Evolutionary conservation across 1,140 invertebrate genomes (phyloP).

Genomic region (Zaprionus taronus): DNA sequence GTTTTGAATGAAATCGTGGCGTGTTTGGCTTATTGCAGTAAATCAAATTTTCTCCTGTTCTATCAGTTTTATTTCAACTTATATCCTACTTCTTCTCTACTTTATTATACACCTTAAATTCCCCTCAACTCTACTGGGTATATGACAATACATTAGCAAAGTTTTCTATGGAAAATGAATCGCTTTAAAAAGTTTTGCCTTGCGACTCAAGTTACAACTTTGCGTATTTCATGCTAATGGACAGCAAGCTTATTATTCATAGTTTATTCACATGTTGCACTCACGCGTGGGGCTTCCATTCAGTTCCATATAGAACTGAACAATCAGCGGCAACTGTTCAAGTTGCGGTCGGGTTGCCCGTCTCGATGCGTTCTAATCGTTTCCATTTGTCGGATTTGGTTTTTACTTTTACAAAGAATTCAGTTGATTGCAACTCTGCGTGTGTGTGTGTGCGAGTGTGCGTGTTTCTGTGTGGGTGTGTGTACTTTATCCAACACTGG

Average conservation of each 20-base stretch:
- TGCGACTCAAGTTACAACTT: not conserved
- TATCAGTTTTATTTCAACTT: not conserved
- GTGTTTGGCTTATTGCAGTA: too few relatives aligned
- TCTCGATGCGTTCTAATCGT: conserved; percentile 3
- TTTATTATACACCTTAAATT: not conserved
- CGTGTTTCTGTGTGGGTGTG: not conserved
- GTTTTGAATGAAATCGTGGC: too few relatives aligned
- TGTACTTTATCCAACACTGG: conserved; percentile 34
- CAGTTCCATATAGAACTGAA: not conserved
- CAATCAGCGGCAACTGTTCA: not conserved
- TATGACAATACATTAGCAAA: not conserved
- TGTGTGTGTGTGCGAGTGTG: not conserved
- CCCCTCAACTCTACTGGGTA: not conserved
- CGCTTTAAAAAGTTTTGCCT: not conserved
- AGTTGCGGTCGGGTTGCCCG: not conserved
- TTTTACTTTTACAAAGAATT: conserved; percentile 40
- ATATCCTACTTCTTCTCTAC: not conserved
- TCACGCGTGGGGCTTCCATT: conserved; percentile 2
- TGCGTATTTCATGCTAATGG: conserved; percentile 13
- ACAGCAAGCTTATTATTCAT: conserved; percentile 15
- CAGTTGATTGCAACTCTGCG: not conserved
- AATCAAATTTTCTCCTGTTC: too few relatives aligned
- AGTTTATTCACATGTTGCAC: conserved; percentile 7
- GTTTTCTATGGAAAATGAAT: not conserved
- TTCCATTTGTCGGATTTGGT: conserved; percentile 26